Evolutionary conservation across 1,140 invertebrate genomes (phyloP).

Genomic region (Calosoma granatense): DNA sequence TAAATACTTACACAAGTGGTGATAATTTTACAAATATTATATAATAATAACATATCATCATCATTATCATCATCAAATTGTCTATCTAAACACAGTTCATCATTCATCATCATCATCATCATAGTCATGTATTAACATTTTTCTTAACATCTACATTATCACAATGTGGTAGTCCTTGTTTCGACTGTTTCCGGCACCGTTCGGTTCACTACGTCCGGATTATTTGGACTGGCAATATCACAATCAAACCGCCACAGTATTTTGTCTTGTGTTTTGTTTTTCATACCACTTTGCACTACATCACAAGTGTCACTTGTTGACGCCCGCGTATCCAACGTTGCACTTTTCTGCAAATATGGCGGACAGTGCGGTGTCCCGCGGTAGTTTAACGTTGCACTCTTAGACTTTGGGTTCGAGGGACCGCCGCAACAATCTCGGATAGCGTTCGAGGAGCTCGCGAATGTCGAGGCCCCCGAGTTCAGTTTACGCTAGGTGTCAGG

Average conservation of each 20-base stretch:
- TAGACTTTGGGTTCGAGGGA: conserved; percentile 25
- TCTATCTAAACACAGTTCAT: not conserved
- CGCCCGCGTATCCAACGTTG: conserved; percentile 21
- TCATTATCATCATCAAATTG: not conserved
- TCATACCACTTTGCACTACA: conserved; percentile 22
- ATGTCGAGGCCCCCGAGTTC: conserved; percentile 23
- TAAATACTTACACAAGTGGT: too few species aligned
- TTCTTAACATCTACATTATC: conserved; percentile 19
- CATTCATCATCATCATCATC: too few species aligned
- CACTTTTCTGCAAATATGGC: conserved; percentile 21
- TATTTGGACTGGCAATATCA: conserved; percentile 30
- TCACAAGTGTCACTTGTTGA: conserved; percentile 16
- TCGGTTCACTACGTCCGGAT: conserved; percentile 30
- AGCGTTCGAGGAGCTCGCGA: conserved; percentile 26
- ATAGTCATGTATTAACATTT: too few species aligned
- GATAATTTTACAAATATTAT: not conserved
- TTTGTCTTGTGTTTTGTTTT: conserved; percentile 20
- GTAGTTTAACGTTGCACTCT: conserved; percentile 28
- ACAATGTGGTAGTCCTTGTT: conserved; percentile 33
- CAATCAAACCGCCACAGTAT: conserved; percentile 35
- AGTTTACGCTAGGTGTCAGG: conserved; percentile 37
- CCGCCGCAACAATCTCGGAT: conserved; percentile 32
- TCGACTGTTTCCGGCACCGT: conserved; percentile 28
- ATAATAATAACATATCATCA: not conserved
- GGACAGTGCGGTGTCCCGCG: conserved; percentile 24